Percentiles rank a stretch among this genome's conserved stretches.
phyloP scores from a whole-genome alignment of 2,113 vertebrate genomes.

The Craseonycteris thonglongyai region DNA sequence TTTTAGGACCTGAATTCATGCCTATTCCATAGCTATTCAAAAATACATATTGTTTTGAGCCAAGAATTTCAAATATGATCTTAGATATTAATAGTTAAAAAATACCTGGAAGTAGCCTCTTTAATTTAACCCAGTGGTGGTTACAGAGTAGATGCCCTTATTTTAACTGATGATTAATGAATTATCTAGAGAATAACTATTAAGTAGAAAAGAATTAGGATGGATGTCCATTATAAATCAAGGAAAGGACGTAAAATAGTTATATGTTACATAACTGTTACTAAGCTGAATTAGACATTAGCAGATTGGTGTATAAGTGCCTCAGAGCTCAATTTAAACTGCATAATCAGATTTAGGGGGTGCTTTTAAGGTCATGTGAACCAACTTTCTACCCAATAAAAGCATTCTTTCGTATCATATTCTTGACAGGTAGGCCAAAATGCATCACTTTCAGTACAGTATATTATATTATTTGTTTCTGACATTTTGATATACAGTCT shows the following conservation, averaged over 20 bases:
- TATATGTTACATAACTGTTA: not conserved
- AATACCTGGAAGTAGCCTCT: not conserved
- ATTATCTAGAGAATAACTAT: not conserved
- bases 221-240: not conserved
- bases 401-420: not conserved
- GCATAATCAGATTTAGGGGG: not conserved
- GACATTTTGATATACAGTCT: not conserved
- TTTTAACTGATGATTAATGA: conserved; percentile 9
- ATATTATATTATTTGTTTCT: not conserved
- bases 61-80: conserved; percentile 11
- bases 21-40: not conserved
- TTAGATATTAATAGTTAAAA: conserved; percentile 1
- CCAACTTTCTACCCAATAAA: not conserved
- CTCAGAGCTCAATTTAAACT: not conserved
- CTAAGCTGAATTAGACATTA: not conserved
- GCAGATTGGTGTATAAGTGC: not conserved
- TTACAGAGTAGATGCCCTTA: not conserved
- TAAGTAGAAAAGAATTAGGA: conserved; percentile 1
- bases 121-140: not conserved
- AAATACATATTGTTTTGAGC: not conserved
- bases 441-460: not conserved
- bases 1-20: not conserved
- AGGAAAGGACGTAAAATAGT: not conserved
- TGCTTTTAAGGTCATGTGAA: not conserved
- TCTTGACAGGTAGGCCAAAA: not conserved